Percentiles rank a stretch among this genome's conserved stretches.
phyloP scores from a whole-genome alignment of 2,113 vertebrate genomes.

The Catharus minimus region DNA sequence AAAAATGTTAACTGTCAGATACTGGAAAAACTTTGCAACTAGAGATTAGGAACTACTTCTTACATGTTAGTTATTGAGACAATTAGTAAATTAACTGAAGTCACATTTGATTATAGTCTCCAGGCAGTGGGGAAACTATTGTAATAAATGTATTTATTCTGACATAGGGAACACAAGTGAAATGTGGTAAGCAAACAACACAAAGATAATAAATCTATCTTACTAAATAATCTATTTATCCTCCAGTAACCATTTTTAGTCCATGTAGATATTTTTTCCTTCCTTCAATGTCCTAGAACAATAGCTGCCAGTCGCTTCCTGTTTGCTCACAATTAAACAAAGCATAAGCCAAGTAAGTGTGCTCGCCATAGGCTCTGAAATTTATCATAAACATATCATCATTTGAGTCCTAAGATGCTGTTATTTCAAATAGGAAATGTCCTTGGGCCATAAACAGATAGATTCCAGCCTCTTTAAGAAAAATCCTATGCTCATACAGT shows the following conservation, averaged over 20 bases:
- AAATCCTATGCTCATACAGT: neutral
- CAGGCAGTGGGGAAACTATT: neutral
- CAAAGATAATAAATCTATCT: neutral
- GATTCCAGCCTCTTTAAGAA: neutral
- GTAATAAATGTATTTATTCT: neutral
- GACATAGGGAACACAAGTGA: neutral
- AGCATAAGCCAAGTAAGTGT: neutral
- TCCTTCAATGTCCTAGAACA: neutral
- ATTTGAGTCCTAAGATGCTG: neutral
- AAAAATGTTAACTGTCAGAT: neutral
- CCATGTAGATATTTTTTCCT: neutral
- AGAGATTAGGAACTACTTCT: neutral
- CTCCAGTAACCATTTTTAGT: neutral
- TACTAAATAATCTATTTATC: neutral
- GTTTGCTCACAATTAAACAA: slow-evolving; percentile 7
- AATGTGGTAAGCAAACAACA: neutral
- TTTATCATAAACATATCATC: neutral
- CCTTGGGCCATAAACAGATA: neutral
- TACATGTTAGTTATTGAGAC: neutral
- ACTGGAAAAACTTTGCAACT: neutral
- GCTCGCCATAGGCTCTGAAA: neutral
- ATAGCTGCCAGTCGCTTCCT: slow-evolving; percentile 11
- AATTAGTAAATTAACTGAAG: neutral
- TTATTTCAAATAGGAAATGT: neutral
- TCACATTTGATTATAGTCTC: neutral